These are phyloP conservation scores for Harpalus rufipes DNA, from an alignment of 2,888 invertebrate species.

Conservation along the genomic window DNA sequence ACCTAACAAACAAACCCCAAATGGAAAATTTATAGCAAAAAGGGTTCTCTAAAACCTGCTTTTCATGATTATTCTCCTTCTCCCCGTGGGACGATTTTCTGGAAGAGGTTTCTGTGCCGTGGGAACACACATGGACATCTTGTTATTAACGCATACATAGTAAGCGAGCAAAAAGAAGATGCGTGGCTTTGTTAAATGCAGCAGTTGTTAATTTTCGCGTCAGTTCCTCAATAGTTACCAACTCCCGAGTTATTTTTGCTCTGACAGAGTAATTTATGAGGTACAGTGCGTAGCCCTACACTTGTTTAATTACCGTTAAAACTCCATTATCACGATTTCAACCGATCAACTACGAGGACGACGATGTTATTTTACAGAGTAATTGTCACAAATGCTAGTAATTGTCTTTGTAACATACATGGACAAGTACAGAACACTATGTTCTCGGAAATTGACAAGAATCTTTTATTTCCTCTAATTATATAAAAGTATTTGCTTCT, in stretches of 20 bases:
- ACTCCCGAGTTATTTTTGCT: conserved; percentile 62
- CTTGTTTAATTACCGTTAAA: conserved; percentile 67
- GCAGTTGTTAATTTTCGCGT: conserved; percentile 67
- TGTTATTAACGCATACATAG: conserved; percentile 61
- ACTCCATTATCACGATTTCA: conserved; percentile 65
- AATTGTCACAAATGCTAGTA: conserved; percentile 41
- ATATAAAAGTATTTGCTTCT: not conserved
- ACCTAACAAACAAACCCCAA: no score
- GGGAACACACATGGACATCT: conserved; percentile 56
- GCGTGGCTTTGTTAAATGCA: conserved; percentile 62
- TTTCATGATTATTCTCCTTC: no score
- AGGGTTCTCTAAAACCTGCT: no score
- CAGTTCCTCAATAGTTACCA: conserved; percentile 65
- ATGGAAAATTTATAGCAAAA: no score
- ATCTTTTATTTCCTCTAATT: conserved; percentile 50
- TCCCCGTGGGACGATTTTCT: not conserved
- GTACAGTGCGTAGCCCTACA: conserved; percentile 43
- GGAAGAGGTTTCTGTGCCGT: not conserved
- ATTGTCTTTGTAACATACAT: conserved; percentile 20
- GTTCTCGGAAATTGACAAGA: conserved; percentile 24
- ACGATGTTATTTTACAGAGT: conserved; percentile 20
- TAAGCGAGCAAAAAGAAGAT: conserved; percentile 20
- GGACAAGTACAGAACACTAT: not conserved
- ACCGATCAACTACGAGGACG: conserved; percentile 32
- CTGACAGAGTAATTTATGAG: conserved; percentile 59